Conservation (phyloP, 2,888 invertebrate genomes). For the Mesoligia furuncula region DNA sequence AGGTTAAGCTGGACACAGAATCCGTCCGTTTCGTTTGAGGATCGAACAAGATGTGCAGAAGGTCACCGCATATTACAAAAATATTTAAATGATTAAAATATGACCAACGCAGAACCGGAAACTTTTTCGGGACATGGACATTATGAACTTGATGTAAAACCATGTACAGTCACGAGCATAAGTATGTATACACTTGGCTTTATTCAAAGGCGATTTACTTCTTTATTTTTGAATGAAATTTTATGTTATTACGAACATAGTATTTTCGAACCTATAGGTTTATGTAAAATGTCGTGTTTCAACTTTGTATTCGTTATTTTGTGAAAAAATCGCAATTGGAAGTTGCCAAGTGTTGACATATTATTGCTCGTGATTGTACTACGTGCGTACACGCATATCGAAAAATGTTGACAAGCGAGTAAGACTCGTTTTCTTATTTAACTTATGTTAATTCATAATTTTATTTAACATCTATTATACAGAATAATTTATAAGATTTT, state of each 20-base stretch:
- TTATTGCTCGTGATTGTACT: no score
- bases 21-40: constrained; percentile 61
- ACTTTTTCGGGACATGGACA: not conserved
- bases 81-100: not conserved
- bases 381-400: not conserved
- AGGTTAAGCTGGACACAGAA: constrained; percentile 46
- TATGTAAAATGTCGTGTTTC: no score
- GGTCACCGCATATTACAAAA: not conserved
- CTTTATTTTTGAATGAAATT: no score
- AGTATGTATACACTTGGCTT: no score
- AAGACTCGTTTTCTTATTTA: constrained; percentile 44
- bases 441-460: constrained; percentile 26
- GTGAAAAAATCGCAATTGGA: no score
- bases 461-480: constrained; percentile 39
- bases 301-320: no score
- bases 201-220: no score
- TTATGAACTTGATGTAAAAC: not conserved
- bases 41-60: not conserved
- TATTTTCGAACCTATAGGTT: no score
- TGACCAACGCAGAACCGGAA: not conserved
- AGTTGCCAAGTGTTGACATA: no score
- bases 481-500: constrained; percentile 66
- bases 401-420: constrained; percentile 31
- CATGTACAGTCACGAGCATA: no score
- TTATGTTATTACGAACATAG: no score